Conservation (phyloP, 2,797 vertebrate genomes). For the Muscicapa comitata region DNA sequence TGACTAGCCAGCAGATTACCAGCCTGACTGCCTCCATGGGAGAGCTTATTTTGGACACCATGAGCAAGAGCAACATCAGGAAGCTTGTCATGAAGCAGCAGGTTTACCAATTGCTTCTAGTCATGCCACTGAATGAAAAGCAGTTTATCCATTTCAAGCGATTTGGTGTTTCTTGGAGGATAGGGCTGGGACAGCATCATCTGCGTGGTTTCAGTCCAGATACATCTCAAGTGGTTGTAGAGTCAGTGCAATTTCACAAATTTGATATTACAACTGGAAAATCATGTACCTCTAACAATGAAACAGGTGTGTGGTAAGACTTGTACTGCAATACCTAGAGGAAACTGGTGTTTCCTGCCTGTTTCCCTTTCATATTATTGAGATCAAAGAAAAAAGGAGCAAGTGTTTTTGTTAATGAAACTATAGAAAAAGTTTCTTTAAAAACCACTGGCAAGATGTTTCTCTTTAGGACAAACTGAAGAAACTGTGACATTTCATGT, state of each 20-base stretch:
- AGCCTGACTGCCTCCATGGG: neutral
- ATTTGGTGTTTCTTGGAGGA: neutral
- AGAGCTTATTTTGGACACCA: neutral
- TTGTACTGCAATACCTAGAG: neutral
- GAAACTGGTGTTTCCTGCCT: neutral
- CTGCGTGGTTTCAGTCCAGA: neutral
- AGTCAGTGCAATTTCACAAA: neutral
- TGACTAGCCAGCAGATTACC: neutral
- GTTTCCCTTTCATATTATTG: neutral
- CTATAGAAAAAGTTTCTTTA: neutral
- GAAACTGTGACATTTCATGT: neutral
- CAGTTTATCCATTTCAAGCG: neutral
- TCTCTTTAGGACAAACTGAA: neutral
- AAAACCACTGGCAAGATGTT: neutral
- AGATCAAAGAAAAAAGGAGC: neutral
- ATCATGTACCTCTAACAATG: rapidly evolving
- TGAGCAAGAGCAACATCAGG: neutral
- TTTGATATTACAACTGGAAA: neutral
- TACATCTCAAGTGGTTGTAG: neutral
- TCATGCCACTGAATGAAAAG: neutral
- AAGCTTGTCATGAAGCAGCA: neutral
- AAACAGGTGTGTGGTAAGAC: neutral
- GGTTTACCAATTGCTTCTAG: neutral
- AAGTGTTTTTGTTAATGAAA: neutral
- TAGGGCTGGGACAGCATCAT: neutral